Percentiles rank a stretch among this genome's conserved stretches.
phyloP scores from a whole-genome alignment of 2,888 invertebrate species.

The Phytoseiulus persimilis region DNA sequence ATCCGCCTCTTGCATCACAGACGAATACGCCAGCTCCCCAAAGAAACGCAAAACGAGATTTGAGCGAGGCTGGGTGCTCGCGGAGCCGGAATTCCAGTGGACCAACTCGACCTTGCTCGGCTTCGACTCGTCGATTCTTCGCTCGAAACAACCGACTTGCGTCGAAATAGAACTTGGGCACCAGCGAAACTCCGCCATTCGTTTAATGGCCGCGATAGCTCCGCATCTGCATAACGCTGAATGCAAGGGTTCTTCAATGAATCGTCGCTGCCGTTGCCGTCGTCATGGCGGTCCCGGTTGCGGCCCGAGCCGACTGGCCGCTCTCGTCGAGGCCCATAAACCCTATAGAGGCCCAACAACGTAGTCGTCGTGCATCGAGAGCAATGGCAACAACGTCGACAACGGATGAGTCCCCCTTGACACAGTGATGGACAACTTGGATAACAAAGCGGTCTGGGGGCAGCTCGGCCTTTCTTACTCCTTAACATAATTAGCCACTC shows the following conservation, averaged over 20 bases:
- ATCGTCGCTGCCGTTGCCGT: background rate
- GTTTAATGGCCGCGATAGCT: background rate
- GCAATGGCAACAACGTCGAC: background rate
- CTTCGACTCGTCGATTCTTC: background rate
- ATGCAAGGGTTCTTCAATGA: background rate
- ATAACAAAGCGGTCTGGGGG: background rate
- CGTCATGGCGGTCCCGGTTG: background rate
- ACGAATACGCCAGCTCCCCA: too few species aligned
- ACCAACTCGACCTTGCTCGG: too few species aligned
- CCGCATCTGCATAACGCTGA: background rate
- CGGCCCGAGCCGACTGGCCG: background rate
- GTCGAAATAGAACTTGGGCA: background rate
- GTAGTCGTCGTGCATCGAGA: background rate
- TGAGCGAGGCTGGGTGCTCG: too few species aligned
- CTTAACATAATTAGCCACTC: constrained; percentile 5
- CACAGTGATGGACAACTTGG: background rate
- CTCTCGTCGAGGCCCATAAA: background rate
- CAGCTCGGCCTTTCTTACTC: background rate
- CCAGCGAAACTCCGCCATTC: background rate
- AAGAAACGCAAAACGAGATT: too few species aligned
- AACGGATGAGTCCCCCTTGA: background rate
- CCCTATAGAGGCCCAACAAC: background rate
- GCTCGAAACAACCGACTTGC: background rate
- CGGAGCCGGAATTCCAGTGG: too few species aligned
- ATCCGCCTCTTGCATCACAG: too few species aligned